Conservation (phyloP, 2,888 invertebrate species). For the Penaeus monodon region DNA sequence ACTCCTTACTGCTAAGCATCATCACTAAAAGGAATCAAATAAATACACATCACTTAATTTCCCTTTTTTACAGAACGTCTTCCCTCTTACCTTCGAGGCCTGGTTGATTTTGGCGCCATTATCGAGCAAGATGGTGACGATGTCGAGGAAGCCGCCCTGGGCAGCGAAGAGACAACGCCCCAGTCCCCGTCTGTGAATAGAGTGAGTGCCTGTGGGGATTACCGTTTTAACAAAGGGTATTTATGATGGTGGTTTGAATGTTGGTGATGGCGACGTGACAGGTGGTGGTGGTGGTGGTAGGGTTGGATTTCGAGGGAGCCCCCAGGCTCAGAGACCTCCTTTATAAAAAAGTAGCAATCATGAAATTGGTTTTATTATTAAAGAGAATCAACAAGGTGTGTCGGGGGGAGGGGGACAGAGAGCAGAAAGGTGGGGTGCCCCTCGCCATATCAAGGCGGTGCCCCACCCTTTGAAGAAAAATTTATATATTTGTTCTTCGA, state of each 20-base stretch:
- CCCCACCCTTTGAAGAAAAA: too few relatives aligned
- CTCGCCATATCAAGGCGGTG: too few relatives aligned
- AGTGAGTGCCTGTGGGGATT: slow-evolving; percentile 7
- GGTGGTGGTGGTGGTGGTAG: not conserved
- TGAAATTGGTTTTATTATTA: too few relatives aligned
- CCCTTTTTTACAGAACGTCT: not conserved
- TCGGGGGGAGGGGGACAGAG: too few relatives aligned
- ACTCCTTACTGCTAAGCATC: too few relatives aligned
- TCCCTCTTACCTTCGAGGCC: slow-evolving; percentile 82
- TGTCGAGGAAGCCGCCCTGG: slow-evolving; percentile 89
- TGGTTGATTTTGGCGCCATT: slow-evolving; percentile 84
- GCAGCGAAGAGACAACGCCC: slow-evolving; percentile 93
- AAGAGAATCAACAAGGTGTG: too few relatives aligned
- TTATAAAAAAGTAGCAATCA: too few relatives aligned
- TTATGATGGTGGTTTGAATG: not conserved
- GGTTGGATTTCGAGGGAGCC: too few relatives aligned
- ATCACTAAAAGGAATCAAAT: not conserved
- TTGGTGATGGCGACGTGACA: not conserved
- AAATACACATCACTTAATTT: not conserved
- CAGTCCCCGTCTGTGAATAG: slow-evolving; percentile 85
- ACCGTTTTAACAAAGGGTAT: not conserved
- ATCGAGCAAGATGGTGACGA: slow-evolving; percentile 83
- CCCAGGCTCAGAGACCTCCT: too few relatives aligned
- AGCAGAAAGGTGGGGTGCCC: too few relatives aligned
- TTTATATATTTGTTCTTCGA: too few relatives aligned